Base-by-base conservation (phyloP, 2,797 vertebrate genomes). In the Coluber constrictor region DNA sequence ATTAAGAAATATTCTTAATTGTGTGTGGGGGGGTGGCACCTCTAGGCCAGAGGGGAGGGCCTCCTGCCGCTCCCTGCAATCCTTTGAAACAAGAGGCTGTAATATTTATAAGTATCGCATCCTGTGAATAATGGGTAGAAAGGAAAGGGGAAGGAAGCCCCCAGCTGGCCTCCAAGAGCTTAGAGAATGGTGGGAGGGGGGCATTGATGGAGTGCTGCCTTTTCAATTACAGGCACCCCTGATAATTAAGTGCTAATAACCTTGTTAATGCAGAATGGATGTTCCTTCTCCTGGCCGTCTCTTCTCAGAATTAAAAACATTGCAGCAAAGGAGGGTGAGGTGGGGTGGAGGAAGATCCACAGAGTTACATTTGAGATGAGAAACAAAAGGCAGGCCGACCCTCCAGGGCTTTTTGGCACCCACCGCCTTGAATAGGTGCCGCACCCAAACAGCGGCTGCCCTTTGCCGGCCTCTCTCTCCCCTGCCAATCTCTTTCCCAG, bases 231-330 rank as follows among this genome's bases (percentile, higher is more conserved):
- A 95, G 97, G 94, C 95, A 97, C 96, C 94, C 94, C 95, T 94
- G 95, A 92, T 97, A 96, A 97, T 97, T 94, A 97, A 96, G 95
- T 96, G 96, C 96, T 97, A 97, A 97, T 97, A 97, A 97, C 96
- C 96, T 96, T 96, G 96, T 97, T 97, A 96, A 96, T 96, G 96
- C 96, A 94, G 96, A 96, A 96, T 96, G 96, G 96, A 96, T 97
- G 95, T 96, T 96, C 95, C 96, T 95, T 95, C 95, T 97, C 95
- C 95, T 94, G 96, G 96, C 96, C 96, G 93, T 95, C 94, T 94
- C 94, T 91, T 96, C 96, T 96, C 96, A 96, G 96, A 96, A 96
- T 96, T 95, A 95, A 95, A 96, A 47, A 92, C 95, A 94, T 94
- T 94, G 89, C 94, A 95, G 96, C 93, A 79, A 91, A 94, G 92